phyloP scores from a whole-genome alignment of 2,113 vertebrate genomes.

The Malurus elegans region DNA sequence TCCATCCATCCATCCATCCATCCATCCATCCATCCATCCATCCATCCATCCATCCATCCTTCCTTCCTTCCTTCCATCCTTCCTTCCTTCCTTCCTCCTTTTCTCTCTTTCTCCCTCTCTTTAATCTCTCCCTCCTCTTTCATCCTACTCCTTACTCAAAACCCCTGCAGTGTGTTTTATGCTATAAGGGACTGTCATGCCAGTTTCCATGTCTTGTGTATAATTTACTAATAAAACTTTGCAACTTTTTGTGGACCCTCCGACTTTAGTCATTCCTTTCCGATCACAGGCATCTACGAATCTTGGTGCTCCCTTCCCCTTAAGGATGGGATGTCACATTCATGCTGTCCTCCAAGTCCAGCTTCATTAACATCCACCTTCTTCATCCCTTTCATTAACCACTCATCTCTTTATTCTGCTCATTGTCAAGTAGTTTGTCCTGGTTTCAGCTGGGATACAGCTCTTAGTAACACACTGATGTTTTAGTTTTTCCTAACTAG shows the following conservation, averaged over 20 bases:
- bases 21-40: too few species aligned
- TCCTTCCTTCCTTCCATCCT: too few species aligned
- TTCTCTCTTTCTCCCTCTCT: background rate
- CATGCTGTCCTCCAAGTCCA: background rate
- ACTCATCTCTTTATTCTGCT: background rate
- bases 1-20: too few species aligned
- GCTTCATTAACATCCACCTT: background rate
- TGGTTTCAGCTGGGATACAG: background rate
- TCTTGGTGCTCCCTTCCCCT: background rate
- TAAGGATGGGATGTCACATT: background rate
- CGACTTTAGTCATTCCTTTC: background rate
- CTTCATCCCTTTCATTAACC: background rate
- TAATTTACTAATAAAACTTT: background rate
- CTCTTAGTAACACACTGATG: background rate
- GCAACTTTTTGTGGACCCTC: background rate
- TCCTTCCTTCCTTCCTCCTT: background rate
- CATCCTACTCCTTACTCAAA: background rate
- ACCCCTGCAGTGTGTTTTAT: background rate
- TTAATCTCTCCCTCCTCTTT: background rate
- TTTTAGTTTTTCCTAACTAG: background rate
- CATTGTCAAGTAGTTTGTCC: background rate
- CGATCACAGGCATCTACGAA: too few species aligned
- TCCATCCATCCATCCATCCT: too few species aligned
- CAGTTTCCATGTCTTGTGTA: background rate
- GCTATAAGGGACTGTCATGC: background rate